Percentiles rank a stretch among this genome's conserved stretches.
Conservation (phyloP, 2,113 vertebrate genomes). For the Pseudorasbora parva region DNA sequence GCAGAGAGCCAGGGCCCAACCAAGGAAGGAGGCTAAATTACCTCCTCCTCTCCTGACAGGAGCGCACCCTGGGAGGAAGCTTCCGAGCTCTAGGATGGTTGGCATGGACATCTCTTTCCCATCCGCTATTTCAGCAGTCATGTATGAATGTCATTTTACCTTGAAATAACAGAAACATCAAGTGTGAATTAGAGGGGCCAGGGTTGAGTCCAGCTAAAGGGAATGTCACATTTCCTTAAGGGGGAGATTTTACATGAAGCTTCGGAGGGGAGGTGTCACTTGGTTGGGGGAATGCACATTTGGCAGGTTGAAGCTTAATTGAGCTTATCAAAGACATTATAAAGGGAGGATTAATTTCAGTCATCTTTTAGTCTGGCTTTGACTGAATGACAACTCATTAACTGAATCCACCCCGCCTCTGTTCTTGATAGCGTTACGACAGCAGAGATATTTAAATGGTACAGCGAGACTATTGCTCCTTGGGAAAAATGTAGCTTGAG, state of each 20-base stretch:
- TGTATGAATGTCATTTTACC: constrained; percentile 71
- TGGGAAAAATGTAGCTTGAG: neutral
- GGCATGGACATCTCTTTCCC: constrained; percentile 73
- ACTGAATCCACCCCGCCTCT: constrained; percentile 16
- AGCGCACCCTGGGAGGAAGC: constrained; percentile 62
- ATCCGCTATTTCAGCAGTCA: constrained; percentile 68
- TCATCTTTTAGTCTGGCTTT: constrained; percentile 28
- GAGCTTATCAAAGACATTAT: constrained; percentile 28
- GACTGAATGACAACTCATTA: constrained; percentile 50
- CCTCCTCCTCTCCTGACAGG: constrained; percentile 74
- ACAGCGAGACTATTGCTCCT: constrained; percentile 41
- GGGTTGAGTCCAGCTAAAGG: constrained; percentile 50
- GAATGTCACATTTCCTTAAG: constrained; percentile 53
- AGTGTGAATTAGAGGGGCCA: constrained; percentile 64
- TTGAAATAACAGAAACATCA: constrained; percentile 67
- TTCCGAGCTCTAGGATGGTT: constrained; percentile 63
- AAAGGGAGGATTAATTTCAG: constrained; percentile 7
- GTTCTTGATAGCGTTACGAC: constrained; percentile 50
- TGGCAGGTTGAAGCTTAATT: constrained; percentile 51
- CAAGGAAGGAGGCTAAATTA: constrained; percentile 87
- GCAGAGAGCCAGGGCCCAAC: constrained; percentile 52
- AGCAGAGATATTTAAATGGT: constrained; percentile 49
- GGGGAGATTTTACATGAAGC: constrained; percentile 44
- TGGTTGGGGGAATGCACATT: constrained; percentile 5
- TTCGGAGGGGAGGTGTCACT: constrained; percentile 43